Conservation (phyloP, 2,888 invertebrate species). For the Charanyca ferruginea region DNA sequence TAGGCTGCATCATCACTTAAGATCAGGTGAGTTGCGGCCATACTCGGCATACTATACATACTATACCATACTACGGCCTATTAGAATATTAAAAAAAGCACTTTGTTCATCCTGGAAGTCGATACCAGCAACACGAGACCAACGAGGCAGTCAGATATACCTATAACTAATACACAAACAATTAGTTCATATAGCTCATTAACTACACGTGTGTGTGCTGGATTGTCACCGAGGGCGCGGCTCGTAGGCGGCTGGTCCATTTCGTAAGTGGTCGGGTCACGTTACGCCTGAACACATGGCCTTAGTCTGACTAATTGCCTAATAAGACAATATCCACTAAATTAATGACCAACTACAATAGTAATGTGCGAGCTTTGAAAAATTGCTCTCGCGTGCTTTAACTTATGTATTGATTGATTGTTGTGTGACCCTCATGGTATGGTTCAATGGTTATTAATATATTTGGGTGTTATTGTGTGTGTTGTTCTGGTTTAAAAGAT, state of each 20-base stretch:
- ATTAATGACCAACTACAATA: conserved; percentile 58
- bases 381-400: conserved; percentile 42
- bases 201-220: conserved; percentile 36
- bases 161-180: conserved; percentile 5
- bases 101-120: too few relatives aligned
- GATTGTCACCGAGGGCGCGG: conserved; percentile 53
- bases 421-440: conserved; percentile 38
- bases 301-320: conserved; percentile 67
- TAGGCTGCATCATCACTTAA: too few relatives aligned
- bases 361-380: conserved; percentile 53
- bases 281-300: conserved; percentile 43
- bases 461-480: conserved; percentile 33
- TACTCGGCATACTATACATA: too few relatives aligned
- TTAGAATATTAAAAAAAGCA: too few relatives aligned
- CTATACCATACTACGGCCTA: too few relatives aligned
- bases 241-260: conserved; percentile 53
- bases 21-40: too few relatives aligned
- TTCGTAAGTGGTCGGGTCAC: conserved; percentile 65
- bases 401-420: conserved; percentile 58
- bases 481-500: conserved; percentile 35
- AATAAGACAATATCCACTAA: conserved; percentile 63
- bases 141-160: too few relatives aligned
- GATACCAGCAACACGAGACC: too few relatives aligned
- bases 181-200: conserved; percentile 36
- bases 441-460: conserved; percentile 34